Evolutionary conservation across 2,113 vertebrate species (phyloP).

Genomic region (Antechinus stuartii): DNA sequence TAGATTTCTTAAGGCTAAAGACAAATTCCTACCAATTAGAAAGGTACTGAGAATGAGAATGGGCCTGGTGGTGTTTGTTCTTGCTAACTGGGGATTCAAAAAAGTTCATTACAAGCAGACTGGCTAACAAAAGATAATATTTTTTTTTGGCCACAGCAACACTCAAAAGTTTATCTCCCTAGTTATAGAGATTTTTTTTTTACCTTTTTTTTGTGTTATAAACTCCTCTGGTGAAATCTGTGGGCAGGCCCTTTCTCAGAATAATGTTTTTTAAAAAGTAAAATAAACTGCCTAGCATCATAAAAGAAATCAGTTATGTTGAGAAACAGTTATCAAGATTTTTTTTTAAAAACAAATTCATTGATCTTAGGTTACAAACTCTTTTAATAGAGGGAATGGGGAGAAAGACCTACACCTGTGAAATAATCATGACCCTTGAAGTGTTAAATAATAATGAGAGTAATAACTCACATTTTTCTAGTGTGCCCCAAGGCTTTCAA

Average conservation of each 20-base stretch:
- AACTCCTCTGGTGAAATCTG: not conserved
- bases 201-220: not conserved
- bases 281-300: not conserved
- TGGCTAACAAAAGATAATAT: not conserved
- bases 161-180: not conserved
- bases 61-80: not conserved
- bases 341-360: not conserved
- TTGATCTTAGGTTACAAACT: not conserved
- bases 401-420: not conserved
- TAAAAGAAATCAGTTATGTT: not conserved
- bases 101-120: not conserved
- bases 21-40: not conserved
- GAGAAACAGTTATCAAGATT: not conserved
- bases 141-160: not conserved
- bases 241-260: not conserved
- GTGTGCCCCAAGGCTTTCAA: not conserved
- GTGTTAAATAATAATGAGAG: not conserved
- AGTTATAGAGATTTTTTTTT: not conserved
- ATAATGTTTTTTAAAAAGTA: not conserved
- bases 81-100: not conserved
- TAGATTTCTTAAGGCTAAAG: not conserved
- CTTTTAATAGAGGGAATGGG: not conserved
- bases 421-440: not conserved
- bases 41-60: not conserved
- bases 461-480: not conserved